Evolutionary conservation across 2,888 invertebrate species (phyloP), one percentile per base, ranked within the genome.

Genomic region (Tribolium freemani): DNA sequence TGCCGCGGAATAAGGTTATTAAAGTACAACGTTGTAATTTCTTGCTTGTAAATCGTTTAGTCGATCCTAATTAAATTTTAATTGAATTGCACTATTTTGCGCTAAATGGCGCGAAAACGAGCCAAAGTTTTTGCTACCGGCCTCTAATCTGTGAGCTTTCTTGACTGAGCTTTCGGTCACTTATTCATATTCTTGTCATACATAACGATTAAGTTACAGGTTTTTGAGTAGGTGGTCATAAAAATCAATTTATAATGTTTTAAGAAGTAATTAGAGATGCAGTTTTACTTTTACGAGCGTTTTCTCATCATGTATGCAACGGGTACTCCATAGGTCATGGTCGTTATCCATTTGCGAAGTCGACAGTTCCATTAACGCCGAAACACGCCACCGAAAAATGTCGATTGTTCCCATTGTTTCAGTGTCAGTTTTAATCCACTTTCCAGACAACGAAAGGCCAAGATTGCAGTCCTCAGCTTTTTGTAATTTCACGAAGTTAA

Each of bases 251-350:
- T 63, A 20, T 50, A 63, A 50, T 63, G 63, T 63, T 51, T 63
- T 63, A 51, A 38, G 38, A 51, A 51, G 51, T 63, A 63, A 63
- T 63, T 63, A 63, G 63, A 20, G 20, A n/a, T 63, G 63, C 63
- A 51, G 20, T 51, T 38, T 50, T 38, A 10, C 9, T 46, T 61
- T 61, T 48, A 61, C 61, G 61, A 61, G 26, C 48, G 45, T 50
- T 44, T 58, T 46, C 45, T 46, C 20, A 58, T 57, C 61, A 45
- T 45, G 45, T 45, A 45, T 44, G 58, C 20, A 38, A 38, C 6
- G 3, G 38, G 38, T 9, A 6, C 8, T 16, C 20, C 61, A 48
- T 26, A 48, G 61, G 61, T 61, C 61, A 61, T 48, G 61, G 61
- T 61, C 61, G 26, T 26, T 13, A 21, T 5, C 38, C 13, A 45